Base-by-base conservation (phyloP, 2,113 vertebrate species). In the Pitta sordida region DNA sequence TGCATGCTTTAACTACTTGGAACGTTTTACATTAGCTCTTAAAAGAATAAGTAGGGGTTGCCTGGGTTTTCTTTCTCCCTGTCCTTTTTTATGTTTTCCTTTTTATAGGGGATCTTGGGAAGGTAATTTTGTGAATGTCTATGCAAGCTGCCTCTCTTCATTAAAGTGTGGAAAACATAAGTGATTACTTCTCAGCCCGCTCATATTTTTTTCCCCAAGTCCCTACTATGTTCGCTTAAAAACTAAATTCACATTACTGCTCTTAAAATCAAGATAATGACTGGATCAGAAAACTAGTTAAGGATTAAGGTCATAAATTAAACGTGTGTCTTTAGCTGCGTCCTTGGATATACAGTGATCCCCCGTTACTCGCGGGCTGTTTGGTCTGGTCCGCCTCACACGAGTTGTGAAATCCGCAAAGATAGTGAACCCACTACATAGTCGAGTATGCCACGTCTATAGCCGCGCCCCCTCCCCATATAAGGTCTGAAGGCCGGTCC, bases 291-390 rank as follows among this genome's bases (percentile, higher is more conserved):
- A 86, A 92, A 75, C 58, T 76, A 88, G 80, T 78, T 91, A 52
- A 94, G 64, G 55, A 78, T 91, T 88, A 83, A 84, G 92, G 62
- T 83, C 32, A 49, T 60, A 85, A 84, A 70, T 59, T 34, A 78
- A 78, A 53, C 26, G 12, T 2, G 3, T 67, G 30, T 74, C 27
- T 86, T 68, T 63, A 63, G 51, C 59, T 74, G 46, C 30, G 24
- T 74, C 24, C 53, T 91, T 83, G 34, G 39, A 22, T 85, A 23
- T 59, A n/a, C n/a, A n/a, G n/a, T n/a, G n/a, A n/a, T n/a, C n/a
- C n/a, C n/a, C n/a, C n/a, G n/a, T n/a, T n/a, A n/a, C n/a, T n/a
- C n/a, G n/a, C n/a, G n/a, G n/a, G n/a, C n/a, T n/a, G n/a, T n/a
- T n/a, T n/a, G n/a, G n/a, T n/a, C n/a, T n/a, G n/a, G n/a, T n/a